phyloP scores from a whole-genome alignment of 2,797 vertebrate genomes.

The Neosilurus mollespiculum region DNA sequence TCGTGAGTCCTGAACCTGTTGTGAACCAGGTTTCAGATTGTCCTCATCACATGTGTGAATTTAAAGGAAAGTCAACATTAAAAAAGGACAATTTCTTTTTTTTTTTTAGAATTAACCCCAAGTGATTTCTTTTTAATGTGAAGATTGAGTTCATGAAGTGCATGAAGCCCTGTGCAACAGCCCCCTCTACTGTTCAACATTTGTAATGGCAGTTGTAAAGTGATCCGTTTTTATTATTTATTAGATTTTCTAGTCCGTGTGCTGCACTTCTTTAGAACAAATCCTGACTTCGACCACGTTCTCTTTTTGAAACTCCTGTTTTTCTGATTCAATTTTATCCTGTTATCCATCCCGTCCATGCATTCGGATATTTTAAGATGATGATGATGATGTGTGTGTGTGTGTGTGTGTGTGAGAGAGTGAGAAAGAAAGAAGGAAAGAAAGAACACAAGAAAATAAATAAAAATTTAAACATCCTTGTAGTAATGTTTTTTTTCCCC shows the following conservation, averaged over 20 bases:
- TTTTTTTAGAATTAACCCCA: background rate
- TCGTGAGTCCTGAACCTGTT: background rate
- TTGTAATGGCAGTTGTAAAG: background rate
- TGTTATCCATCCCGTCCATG: conserved; percentile 1
- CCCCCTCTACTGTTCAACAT: conserved; percentile 35
- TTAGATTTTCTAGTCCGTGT: background rate
- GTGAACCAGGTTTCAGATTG: background rate
- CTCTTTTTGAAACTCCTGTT: background rate
- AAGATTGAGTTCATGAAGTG: background rate
- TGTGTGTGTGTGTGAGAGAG: background rate
- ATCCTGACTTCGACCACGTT: background rate
- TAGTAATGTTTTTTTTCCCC: background rate
- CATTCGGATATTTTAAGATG: conserved; percentile 16
- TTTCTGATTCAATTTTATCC: background rate
- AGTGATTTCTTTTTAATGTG: background rate
- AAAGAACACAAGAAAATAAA: background rate
- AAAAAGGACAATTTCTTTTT: background rate
- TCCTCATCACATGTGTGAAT: background rate
- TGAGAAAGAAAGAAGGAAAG: conserved; percentile 32
- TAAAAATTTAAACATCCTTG: too few species aligned
- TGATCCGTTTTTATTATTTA: background rate
- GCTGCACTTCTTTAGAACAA: background rate
- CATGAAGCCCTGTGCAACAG: conserved; percentile 16
- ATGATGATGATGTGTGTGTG: background rate
- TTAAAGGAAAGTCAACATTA: too few species aligned